phyloP scores from a whole-genome alignment of 2,888 invertebrate genomes.

The Lasiommata megera region DNA sequence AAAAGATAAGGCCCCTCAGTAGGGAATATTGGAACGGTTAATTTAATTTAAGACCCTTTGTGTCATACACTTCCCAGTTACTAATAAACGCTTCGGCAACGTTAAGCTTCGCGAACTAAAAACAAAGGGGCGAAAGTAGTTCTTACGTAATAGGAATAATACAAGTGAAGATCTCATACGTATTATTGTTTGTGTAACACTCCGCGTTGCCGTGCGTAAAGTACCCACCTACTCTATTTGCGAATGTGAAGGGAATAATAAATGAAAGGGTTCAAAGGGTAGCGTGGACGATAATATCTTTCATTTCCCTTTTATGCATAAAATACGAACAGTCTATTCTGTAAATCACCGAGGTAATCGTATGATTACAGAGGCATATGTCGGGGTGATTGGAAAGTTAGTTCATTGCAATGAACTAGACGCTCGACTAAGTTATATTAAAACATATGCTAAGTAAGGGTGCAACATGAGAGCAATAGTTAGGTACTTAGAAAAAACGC shows the following conservation, averaged over 20 bases:
- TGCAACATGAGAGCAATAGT: not conserved
- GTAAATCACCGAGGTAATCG: slow-evolving; percentile 12
- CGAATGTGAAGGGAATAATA: slow-evolving; percentile 41
- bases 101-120: slow-evolving; percentile 54
- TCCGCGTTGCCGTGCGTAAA: slow-evolving; percentile 39
- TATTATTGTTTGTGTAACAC: slow-evolving; percentile 55
- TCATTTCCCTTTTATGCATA: slow-evolving; percentile 30
- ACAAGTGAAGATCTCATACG: slow-evolving; percentile 55
- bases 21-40: slow-evolving; percentile 61
- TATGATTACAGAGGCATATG: slow-evolving; percentile 7
- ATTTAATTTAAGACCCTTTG: slow-evolving; percentile 74
- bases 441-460: not conserved
- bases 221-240: slow-evolving; percentile 36
- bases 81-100: slow-evolving; percentile 55
- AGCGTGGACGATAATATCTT: slow-evolving; percentile 33
- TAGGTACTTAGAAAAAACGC: no score
- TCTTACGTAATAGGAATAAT: slow-evolving; percentile 43
- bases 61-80: slow-evolving; percentile 66
- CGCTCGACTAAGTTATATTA: not conserved
- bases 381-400: slow-evolving; percentile 32
- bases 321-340: slow-evolving; percentile 22
- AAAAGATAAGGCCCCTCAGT: slow-evolving; percentile 53
- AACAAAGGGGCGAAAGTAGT: slow-evolving; percentile 53
- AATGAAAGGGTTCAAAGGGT: slow-evolving; percentile 38
- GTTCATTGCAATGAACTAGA: not conserved